These are phyloP conservation scores for Notospermus geniculatus DNA, from an alignment of 1,140 invertebrate genomes.

Conservation along the genomic window DNA sequence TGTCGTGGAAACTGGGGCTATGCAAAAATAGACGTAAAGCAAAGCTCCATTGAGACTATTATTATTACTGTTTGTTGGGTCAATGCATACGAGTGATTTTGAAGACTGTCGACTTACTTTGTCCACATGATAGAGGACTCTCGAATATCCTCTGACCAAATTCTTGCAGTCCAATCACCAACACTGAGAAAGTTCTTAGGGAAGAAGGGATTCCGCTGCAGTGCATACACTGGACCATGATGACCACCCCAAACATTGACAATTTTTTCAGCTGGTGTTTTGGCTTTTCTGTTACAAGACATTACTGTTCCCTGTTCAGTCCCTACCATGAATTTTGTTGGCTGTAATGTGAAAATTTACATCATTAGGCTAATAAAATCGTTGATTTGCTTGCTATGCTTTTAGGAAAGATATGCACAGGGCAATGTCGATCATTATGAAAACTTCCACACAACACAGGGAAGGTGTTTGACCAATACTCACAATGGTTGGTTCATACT, in stretches of 20 bases:
- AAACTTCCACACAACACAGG: background rate
- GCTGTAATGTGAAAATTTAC: too few species aligned
- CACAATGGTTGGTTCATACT: conserved; percentile 84
- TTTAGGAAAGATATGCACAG: too few species aligned
- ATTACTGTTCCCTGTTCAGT: conserved; percentile 76
- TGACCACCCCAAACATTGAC: conserved; percentile 73
- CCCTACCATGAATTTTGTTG: conserved; percentile 77
- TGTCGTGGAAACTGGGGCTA: too few species aligned
- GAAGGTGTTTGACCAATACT: conserved; percentile 15
- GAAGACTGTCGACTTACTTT: conserved; percentile 62
- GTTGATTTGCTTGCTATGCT: too few species aligned
- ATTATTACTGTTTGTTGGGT: too few species aligned
- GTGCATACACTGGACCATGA: conserved; percentile 77
- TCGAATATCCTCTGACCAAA: conserved; percentile 90
- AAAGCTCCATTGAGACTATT: background rate
- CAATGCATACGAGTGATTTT: too few species aligned
- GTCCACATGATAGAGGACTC: conserved; percentile 91
- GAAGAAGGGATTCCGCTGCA: conserved; percentile 85
- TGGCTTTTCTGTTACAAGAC: conserved; percentile 79
- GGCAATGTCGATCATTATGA: too few species aligned
- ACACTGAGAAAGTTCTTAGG: conserved; percentile 84
- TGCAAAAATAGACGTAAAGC: background rate
- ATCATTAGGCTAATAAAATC: too few species aligned
- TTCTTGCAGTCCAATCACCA: conserved; percentile 84
- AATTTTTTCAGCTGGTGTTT: conserved; percentile 78